Conservation (phyloP, 2,888 invertebrate species). For the Andrena praecox region DNA sequence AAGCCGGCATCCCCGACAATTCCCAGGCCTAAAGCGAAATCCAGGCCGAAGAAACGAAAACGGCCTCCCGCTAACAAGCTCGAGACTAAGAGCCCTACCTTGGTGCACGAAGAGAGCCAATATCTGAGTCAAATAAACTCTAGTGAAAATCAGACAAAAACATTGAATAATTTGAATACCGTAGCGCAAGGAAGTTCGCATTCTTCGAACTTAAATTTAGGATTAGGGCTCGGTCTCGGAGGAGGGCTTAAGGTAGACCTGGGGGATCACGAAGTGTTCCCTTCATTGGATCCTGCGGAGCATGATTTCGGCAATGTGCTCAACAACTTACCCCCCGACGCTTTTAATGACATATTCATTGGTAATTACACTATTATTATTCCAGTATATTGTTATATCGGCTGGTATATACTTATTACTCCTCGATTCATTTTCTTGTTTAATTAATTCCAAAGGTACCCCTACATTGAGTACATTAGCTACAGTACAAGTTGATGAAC, state of each 20-base stretch:
- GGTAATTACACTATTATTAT: slow-evolving; percentile 84
- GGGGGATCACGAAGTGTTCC: slow-evolving; percentile 83
- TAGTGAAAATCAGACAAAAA: slow-evolving; percentile 78
- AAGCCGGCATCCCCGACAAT: slow-evolving; percentile 86
- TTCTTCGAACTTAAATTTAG: slow-evolving; percentile 77
- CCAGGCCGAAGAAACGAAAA: slow-evolving; percentile 82
- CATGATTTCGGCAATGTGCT: slow-evolving; percentile 92
- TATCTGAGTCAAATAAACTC: slow-evolving; percentile 75
- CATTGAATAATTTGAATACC: slow-evolving; percentile 81
- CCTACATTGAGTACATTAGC: neutral
- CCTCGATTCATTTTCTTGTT: neutral
- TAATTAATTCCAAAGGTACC: neutral
- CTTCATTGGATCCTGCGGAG: slow-evolving; percentile 87
- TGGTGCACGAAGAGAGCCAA: slow-evolving; percentile 71
- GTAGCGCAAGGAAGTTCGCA: slow-evolving; percentile 77
- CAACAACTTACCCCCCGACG: slow-evolving; percentile 92
- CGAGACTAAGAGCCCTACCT: slow-evolving; percentile 70
- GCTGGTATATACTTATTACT: neutral
- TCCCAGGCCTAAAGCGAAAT: slow-evolving; percentile 85
- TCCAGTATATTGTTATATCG: neutral
- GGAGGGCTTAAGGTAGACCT: slow-evolving; percentile 82
- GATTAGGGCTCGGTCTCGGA: slow-evolving; percentile 79
- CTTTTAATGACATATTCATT: slow-evolving; percentile 93
- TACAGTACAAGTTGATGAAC: neutral
- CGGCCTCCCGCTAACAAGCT: slow-evolving; percentile 77